Percentiles rank a stretch among this genome's conserved stretches.
Conservation (phyloP, 64 coral and sea anemone species). For the Pachyseris speciosa region DNA sequence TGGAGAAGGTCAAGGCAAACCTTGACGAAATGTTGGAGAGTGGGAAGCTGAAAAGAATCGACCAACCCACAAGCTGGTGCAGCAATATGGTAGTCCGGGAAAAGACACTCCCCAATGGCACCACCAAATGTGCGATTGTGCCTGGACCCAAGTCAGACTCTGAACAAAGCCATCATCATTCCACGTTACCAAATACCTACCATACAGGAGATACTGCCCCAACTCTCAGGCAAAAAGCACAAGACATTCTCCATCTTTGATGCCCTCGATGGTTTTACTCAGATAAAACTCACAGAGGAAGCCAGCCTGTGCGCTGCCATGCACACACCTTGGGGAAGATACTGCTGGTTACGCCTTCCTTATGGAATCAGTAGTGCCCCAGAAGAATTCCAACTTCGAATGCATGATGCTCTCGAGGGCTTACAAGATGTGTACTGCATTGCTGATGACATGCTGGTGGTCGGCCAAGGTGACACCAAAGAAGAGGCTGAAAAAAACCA, state of each 20-base stretch:
- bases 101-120: conserved; percentile 21
- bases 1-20: conserved; percentile 33
- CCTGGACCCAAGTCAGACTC: conserved; percentile 42
- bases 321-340: conserved; percentile 45
- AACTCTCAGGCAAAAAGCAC: conserved; percentile 21
- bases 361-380: conserved; percentile 36
- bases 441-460: conserved; percentile 36
- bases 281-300: conserved; percentile 47
- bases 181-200: conserved; percentile 32
- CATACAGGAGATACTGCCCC: conserved; percentile 34
- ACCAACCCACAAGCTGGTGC: too few relatives aligned
- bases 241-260: conserved; percentile 50
- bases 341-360: conserved; percentile 42
- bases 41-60: too few relatives aligned
- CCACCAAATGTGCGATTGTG: conserved; percentile 25
- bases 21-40: conserved; percentile 40
- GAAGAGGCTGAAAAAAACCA: conserved; percentile 58
- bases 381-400: conserved; percentile 50
- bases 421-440: too few relatives aligned
- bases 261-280: conserved; percentile 37
- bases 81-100: conserved; percentile 12
- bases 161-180: conserved; percentile 56
- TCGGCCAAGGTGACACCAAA: conserved; percentile 17
- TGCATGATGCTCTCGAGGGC: conserved; percentile 10
- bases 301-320: conserved; percentile 38